Base-by-base conservation (phyloP, 2,113 vertebrate species). In the Herpailurus yagouaroundi region DNA sequence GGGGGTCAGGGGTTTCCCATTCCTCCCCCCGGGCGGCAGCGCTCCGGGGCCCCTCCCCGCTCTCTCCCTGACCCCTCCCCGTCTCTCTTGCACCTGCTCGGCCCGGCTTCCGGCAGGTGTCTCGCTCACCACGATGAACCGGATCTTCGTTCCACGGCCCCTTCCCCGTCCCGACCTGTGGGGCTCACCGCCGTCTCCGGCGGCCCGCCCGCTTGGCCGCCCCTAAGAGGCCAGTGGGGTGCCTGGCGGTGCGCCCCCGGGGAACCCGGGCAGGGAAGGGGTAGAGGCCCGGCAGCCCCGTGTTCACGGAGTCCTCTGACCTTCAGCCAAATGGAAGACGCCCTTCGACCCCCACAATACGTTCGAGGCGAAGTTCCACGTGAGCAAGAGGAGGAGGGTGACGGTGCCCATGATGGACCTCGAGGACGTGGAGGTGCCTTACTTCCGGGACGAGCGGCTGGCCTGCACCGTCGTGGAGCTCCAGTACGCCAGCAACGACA, bases 401-500 rank as follows among this genome's bases (percentile, higher is more conserved):
- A 14, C 97, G 63, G 99, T 99, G 77, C 97, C 99, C 98, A 99
- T 99, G 99, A 99, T 99, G 99, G 98, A 33, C 13, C 81, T 96
- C 25, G 82, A 27, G 0, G 66, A 98, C 0, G 2, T n/a, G 4
- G 98, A 83, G 2, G 91, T 98, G 4, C 95, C 98, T 89, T 88
- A 81, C 94, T 98, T 99, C 48, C 91, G 77, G 13, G 98, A 98
- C 27, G 1, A 97, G 13, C 48, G 7, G 0, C 48, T 98, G 15
- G 85, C 52, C 84, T 98, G 97, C 55, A 97, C 97, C 2, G 66
- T 98, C 63, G 89, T 98, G 92, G 97, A 98, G 95, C 91, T 98
- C 7, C 63, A 18, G 0, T 98, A 98, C 55, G 80, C 1, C 18
- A 97, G 97, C 87, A 91, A 93, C 0, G 95, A 74, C 94, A 50